Percentiles rank a stretch among this genome's conserved stretches.
Evolutionary conservation across 2,888 invertebrate genomes (phyloP).

Genomic region (Cantharis flavilabris): DNA sequence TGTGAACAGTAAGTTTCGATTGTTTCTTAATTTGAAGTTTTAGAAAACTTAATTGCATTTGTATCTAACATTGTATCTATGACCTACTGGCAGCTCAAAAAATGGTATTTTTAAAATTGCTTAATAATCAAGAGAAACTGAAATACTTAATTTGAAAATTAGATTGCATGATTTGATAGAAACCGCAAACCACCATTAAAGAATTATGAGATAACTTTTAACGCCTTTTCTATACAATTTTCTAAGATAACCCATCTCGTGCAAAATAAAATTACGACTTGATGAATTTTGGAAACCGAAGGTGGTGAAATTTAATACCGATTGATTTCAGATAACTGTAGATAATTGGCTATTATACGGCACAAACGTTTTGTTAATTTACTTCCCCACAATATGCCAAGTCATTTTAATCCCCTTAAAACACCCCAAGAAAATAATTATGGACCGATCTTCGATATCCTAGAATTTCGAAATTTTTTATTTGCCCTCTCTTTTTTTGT

Average conservation of each 20-base stretch:
- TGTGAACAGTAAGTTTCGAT: slow-evolving; percentile 40
- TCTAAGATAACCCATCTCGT: slow-evolving; percentile 34
- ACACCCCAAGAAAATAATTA: not conserved
- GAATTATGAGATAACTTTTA: slow-evolving; percentile 27
- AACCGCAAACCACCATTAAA: slow-evolving; percentile 22
- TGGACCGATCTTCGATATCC: not conserved
- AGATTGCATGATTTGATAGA: slow-evolving; percentile 22
- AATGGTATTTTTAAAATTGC: not conserved
- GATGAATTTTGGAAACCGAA: slow-evolving; percentile 18
- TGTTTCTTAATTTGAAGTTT: slow-evolving; percentile 1
- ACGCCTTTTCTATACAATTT: slow-evolving; percentile 30
- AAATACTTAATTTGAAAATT: not conserved
- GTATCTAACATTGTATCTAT: not conserved
- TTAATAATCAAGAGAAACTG: not conserved
- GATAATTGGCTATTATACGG: slow-evolving; percentile 22
- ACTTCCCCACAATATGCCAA: not conserved
- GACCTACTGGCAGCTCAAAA: not conserved
- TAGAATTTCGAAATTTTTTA: not conserved
- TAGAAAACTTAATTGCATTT: not conserved
- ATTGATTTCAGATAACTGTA: slow-evolving; percentile 27
- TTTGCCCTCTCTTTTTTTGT: not conserved
- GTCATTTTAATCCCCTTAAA: not conserved
- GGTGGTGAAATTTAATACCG: slow-evolving; percentile 32
- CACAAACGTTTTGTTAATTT: slow-evolving; percentile 17
- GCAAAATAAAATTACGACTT: slow-evolving; percentile 30